phyloP scores from a whole-genome alignment of 2,113 vertebrate genomes.

The Neodon shergylaensis region DNA sequence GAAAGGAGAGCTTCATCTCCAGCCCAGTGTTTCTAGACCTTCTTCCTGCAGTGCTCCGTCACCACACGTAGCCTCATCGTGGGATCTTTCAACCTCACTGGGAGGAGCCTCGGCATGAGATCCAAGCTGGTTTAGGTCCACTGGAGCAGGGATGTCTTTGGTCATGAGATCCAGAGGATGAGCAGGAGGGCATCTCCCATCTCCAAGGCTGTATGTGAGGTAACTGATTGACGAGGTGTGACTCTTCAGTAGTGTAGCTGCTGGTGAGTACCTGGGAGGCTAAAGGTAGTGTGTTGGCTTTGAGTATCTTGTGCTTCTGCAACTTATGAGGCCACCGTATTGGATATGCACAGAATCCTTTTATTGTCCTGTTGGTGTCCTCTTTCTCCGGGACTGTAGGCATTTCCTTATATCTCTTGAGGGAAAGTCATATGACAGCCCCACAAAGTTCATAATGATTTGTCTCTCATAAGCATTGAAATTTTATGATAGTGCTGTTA shows the following conservation, averaged over 20 bases:
- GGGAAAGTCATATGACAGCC: neutral
- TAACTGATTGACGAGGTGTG: neutral
- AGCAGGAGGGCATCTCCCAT: neutral
- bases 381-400: neutral
- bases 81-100: neutral
- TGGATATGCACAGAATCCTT: neutral
- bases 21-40: neutral
- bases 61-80: neutral
- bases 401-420: neutral
- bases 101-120: neutral
- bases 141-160: neutral
- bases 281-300: neutral
- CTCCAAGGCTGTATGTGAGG: neutral
- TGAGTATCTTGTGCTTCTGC: neutral
- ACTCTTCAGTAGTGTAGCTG: neutral
- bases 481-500: neutral
- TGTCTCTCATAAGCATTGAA: neutral
- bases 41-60: accelerated
- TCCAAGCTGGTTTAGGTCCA: neutral
- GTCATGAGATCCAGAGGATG: neutral
- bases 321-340: neutral
- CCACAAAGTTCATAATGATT: neutral
- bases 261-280: no score
- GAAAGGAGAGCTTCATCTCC: accelerated
- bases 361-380: neutral